These are phyloP conservation scores for Dendrolimus pini DNA, from an alignment of 2,888 invertebrate species.

Conservation along the genomic window DNA sequence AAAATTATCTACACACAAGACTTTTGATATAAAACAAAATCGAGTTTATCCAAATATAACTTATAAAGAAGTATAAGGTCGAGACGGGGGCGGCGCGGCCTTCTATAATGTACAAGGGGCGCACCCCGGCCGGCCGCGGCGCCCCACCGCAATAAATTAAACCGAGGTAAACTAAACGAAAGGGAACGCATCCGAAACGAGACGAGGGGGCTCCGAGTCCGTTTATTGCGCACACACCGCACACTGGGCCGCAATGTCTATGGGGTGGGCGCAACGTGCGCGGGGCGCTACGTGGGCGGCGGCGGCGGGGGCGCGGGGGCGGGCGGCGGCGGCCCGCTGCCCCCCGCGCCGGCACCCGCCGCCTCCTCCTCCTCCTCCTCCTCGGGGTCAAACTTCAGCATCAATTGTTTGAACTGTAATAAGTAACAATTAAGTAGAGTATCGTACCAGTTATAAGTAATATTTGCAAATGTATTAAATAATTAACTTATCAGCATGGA, in stretches of 20 bases:
- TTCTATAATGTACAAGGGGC: constrained; percentile 20
- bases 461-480: too few species aligned
- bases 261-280: constrained; percentile 10
- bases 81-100: constrained; percentile 18
- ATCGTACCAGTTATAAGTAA: background rate
- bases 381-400: constrained; percentile 89
- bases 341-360: constrained; percentile 17
- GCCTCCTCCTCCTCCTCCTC: constrained; percentile 84
- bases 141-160: constrained; percentile 6
- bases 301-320: constrained; percentile 33
- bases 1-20: constrained; percentile 75
- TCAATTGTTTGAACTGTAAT: constrained; percentile 86
- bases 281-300: constrained; percentile 21
- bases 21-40: constrained; percentile 67
- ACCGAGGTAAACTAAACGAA: background rate
- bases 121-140: constrained; percentile 16
- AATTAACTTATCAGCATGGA: too few species aligned
- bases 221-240: background rate
- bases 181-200: constrained; percentile 2
- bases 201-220: constrained; percentile 3
- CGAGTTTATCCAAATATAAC: constrained; percentile 62
- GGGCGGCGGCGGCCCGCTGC: constrained; percentile 75
- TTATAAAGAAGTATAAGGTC: constrained; percentile 39
- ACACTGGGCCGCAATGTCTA: constrained; percentile 1
- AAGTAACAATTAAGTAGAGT: constrained; percentile 9